Base-by-base conservation (phyloP, 2,888 invertebrate genomes). In the Volucella bombylans region DNA sequence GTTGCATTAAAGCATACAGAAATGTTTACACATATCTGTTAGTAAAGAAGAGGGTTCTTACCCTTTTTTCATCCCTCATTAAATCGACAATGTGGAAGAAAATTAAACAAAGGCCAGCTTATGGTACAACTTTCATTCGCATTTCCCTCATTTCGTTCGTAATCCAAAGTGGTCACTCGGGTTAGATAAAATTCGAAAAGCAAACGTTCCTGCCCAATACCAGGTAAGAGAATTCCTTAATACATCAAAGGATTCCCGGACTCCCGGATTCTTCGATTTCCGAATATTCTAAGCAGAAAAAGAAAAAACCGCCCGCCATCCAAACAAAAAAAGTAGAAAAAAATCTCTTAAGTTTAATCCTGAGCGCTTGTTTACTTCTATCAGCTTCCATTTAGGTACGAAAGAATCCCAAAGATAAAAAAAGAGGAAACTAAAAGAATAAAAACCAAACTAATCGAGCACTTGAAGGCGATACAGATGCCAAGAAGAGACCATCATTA, bases 401-500 rank as follows among this genome's bases (percentile, higher is more conserved):
- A 41, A 59, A 74, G 49, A n/a, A 69, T 59, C 73, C 43, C 12
- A 39, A 31, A 73, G 45, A 59, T 57, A 69, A 74, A 65, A 55
- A 18, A 18, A 41, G 55, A 64, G 68, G 69, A 41, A 69, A 71
- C 82, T 67, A 67, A 71, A 77, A 62, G 47, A 82, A 71, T 59
- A 77, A 72, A 76, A 73, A 61, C 74, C 67, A 80, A 83, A 76
- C 83, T 80, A 80, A 83, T 83, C 83, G 83, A 76, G 74, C 71
- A 81, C 83, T 85, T 85, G 83, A 81, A 85, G 76, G 80, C 71
- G 71, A 76, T 85, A 81, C 69, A 74, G 59, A 80, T 71, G 57
- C 83, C 71, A 77, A 45, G 15, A 62, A 67, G 23, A 49, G 54
- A 62, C 80, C 69, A 83, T 67, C 80, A 80, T 85, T 85, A 81